phyloP scores from a whole-genome alignment of 1,140 invertebrate genomes.

The Physella acuta region DNA sequence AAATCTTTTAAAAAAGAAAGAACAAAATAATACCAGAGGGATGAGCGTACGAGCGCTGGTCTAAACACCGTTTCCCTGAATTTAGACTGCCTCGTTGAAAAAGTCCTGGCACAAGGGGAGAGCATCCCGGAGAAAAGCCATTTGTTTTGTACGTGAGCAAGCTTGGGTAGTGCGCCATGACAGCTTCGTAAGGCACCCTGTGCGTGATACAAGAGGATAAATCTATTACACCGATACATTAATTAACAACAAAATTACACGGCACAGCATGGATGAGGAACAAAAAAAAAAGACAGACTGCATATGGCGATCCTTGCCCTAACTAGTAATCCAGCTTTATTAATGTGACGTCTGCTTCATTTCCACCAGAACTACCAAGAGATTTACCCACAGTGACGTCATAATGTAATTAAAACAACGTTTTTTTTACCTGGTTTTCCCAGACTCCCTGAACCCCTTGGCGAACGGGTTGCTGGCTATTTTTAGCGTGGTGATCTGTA shows the following conservation, averaged over 20 bases:
- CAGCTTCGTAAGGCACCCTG: background rate
- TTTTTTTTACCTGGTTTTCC: slow-evolving; percentile 46
- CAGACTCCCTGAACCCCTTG: slow-evolving; percentile 49
- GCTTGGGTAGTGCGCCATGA: background rate
- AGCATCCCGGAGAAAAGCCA: background rate
- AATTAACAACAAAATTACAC: background rate
- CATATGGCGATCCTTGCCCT: background rate
- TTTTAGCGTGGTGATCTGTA: slow-evolving; percentile 50
- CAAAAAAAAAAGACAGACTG: background rate
- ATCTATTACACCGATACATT: background rate
- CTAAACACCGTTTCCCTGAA: too few species aligned
- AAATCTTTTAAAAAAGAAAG: too few species aligned
- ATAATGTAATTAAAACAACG: too few species aligned
- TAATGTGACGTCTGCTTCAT: too few species aligned
- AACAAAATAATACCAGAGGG: too few species aligned
- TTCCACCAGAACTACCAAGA: too few species aligned
- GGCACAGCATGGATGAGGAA: background rate
- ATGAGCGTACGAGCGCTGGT: too few species aligned
- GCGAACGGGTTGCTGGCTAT: slow-evolving; percentile 53
- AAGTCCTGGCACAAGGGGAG: background rate
- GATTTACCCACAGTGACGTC: too few species aligned
- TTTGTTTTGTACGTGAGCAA: background rate
- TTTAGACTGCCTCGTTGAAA: background rate
- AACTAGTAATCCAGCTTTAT: too few species aligned
- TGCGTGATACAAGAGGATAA: background rate